Conservation (phyloP, 2,113 vertebrate species). For the Anguilla japonica region DNA sequence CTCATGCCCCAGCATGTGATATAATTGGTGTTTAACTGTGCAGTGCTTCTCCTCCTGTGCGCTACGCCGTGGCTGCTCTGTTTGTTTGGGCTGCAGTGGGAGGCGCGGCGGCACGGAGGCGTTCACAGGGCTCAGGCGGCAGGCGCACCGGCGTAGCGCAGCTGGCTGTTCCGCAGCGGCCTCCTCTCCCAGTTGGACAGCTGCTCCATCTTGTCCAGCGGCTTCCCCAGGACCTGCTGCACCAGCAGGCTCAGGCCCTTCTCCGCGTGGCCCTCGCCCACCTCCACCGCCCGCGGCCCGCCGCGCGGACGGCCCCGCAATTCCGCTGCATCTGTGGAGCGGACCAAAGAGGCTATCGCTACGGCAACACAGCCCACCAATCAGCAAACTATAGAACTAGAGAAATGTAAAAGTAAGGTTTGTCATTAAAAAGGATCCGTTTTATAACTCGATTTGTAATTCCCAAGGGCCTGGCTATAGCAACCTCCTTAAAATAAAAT, state of each 20-base stretch:
- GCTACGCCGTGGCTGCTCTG: neutral
- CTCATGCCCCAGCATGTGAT: neutral
- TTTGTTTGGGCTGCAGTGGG: too few relatives aligned
- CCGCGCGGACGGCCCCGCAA: conserved; percentile 8
- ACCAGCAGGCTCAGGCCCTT: conserved; percentile 85
- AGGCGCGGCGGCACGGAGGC: too few relatives aligned
- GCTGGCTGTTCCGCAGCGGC: conserved; percentile 77
- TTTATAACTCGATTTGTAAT: neutral
- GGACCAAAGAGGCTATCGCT: neutral
- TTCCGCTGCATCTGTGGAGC: conserved; percentile 56
- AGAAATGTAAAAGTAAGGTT: too few relatives aligned
- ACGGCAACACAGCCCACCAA: neutral
- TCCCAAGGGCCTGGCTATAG: neutral
- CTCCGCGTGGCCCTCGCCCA: conserved; percentile 50
- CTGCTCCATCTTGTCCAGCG: conserved; percentile 84
- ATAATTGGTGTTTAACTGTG: neutral
- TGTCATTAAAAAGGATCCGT: neutral
- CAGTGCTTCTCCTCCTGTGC: neutral
- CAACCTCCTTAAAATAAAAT: neutral
- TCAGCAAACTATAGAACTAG: neutral
- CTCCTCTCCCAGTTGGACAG: conserved; percentile 86
- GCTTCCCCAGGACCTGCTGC: conserved; percentile 77
- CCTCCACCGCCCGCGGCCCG: conserved; percentile 29
- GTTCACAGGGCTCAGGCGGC: too few relatives aligned
- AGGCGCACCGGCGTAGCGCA: conserved; percentile 78